phyloP scores from a whole-genome alignment of 2,888 invertebrate species.

The Dynastes tityus region DNA sequence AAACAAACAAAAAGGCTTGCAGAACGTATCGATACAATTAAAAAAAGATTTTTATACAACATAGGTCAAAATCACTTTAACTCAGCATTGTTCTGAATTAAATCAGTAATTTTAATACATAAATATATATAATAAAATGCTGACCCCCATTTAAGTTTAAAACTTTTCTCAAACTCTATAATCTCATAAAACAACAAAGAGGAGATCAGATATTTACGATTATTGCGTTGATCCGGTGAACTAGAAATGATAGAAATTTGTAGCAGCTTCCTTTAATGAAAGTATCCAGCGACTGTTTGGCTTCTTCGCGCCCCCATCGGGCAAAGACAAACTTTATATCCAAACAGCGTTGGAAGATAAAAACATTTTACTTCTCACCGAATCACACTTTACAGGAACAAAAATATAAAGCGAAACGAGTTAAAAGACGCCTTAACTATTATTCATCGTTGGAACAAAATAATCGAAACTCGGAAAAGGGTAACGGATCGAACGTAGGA shows the following conservation, averaged over 20 bases:
- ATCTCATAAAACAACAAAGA: background rate
- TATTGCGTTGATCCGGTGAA: background rate
- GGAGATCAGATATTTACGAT: background rate
- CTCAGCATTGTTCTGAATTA: too few relatives aligned
- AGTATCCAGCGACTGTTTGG: background rate
- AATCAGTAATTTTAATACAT: too few relatives aligned
- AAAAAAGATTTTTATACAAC: too few relatives aligned
- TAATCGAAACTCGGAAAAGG: background rate
- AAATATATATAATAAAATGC: too few relatives aligned
- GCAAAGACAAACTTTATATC: background rate
- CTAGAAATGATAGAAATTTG: background rate
- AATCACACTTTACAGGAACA: background rate
- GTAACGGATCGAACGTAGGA: constrained; percentile 3
- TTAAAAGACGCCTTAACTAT: background rate
- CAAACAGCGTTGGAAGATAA: background rate
- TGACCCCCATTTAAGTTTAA: background rate
- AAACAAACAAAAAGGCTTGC: too few relatives aligned
- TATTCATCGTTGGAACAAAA: background rate
- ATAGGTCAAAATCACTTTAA: too few relatives aligned
- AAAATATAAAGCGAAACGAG: background rate
- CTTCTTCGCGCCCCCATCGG: background rate
- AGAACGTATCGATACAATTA: too few relatives aligned
- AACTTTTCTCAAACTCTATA: background rate
- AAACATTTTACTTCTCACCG: constrained; percentile 1
- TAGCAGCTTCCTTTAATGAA: background rate